A percentile compares a stretch with the other conserved stretches of the same genome.
These are phyloP conservation scores for Hexactinellida sp. DNA, from an alignment of 37 sponge, comb jelly and placozoan genomes.

Conservation along the genomic window DNA sequence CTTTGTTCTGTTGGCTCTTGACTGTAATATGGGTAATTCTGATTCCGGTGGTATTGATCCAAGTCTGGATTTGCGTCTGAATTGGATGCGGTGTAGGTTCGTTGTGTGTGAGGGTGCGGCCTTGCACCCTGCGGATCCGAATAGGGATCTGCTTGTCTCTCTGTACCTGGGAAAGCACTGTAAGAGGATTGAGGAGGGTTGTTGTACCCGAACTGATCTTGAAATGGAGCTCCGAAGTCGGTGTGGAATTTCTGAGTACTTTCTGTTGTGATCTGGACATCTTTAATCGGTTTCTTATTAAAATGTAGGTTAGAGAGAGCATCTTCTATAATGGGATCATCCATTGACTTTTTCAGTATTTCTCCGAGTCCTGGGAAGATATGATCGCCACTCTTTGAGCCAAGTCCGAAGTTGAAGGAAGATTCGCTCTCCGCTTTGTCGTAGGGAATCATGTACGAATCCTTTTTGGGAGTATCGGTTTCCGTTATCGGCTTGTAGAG, in stretches of 20 bases:
- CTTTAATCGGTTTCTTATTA: constrained; percentile 1
- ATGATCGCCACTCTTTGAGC: neutral
- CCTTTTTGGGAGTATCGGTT: neutral
- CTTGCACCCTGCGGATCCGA: neutral
- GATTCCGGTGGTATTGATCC: neutral
- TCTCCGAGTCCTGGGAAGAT: neutral
- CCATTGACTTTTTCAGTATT: neutral
- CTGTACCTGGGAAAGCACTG: neutral
- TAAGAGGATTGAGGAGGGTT: neutral
- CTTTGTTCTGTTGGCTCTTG: neutral
- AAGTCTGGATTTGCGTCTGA: neutral
- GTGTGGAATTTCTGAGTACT: neutral
- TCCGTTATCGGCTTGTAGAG: neutral
- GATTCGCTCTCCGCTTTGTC: neutral
- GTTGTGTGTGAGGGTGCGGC: neutral
- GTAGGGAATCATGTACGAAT: neutral
- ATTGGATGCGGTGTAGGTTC: neutral
- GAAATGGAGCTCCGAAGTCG: neutral
- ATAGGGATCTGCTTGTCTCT: neutral
- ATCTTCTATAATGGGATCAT: constrained; percentile 2
- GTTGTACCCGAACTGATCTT: neutral
- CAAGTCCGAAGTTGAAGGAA: neutral
- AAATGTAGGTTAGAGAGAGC: constrained; percentile 1
- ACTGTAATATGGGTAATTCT: neutral
- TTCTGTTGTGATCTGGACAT: neutral